These are phyloP conservation scores for Acanthaster planci DNA, from an alignment of 35 echinoderm and acorn worm species.

Conservation along the genomic window DNA sequence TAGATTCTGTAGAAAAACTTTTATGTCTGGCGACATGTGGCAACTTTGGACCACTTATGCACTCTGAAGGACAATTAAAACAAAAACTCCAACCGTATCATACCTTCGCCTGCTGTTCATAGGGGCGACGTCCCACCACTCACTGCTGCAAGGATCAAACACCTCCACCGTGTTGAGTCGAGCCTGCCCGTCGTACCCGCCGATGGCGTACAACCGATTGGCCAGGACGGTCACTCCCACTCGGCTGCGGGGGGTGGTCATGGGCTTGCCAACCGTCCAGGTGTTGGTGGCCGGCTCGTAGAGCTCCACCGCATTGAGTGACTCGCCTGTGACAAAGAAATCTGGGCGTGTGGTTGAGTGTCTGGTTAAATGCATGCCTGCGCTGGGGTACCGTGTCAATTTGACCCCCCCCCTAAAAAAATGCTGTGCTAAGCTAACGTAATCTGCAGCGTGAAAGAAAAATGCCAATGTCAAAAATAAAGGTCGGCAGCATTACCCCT, in stretches of 20 bases:
- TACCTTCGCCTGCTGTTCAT: conserved; percentile 98
- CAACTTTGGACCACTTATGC: too few relatives aligned
- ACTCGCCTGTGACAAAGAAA: conserved; percentile 77
- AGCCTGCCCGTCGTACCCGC: conserved; percentile 90
- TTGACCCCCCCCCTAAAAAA: too few relatives aligned
- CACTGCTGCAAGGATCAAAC: conserved; percentile 81
- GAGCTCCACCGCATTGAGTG: conserved; percentile 82
- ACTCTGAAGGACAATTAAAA: too few relatives aligned
- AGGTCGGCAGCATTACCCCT: too few relatives aligned
- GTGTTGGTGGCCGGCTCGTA: conserved; percentile 76
- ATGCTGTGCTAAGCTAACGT: too few relatives aligned
- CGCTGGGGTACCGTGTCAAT: too few relatives aligned
- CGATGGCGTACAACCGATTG: conserved; percentile 84
- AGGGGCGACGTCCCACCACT: conserved; percentile 98
- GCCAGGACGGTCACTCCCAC: conserved; percentile 91
- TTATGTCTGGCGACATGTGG: too few relatives aligned
- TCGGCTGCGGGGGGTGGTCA: conserved; percentile 94
- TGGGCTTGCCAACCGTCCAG: conserved; percentile 81
- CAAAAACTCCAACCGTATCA: background rate
- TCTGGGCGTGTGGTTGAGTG: background rate
- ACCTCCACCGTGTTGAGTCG: conserved; percentile 96
- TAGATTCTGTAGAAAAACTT: too few relatives aligned
- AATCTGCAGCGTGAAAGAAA: too few relatives aligned
- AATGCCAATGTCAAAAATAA: too few relatives aligned
- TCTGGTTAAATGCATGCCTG: too few relatives aligned